Evolutionary conservation across 30 jellyfish, hydroid and myxozoan species (phyloP).

Genomic region (Clytia hemisphaerica): DNA sequence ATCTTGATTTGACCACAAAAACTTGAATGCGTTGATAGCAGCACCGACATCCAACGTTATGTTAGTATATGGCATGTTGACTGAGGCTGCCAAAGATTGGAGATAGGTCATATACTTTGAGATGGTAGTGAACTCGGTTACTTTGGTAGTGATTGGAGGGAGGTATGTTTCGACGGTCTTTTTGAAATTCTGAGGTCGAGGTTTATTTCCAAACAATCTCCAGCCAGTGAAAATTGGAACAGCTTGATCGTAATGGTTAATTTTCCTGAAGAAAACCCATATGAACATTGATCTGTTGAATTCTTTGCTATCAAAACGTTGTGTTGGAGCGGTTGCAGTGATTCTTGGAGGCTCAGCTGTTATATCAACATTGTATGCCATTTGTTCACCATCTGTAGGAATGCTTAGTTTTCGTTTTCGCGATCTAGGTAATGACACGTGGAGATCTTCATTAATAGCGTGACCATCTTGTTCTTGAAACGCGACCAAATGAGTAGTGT

Average conservation of each 20-base stretch:
- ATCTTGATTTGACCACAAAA: background rate
- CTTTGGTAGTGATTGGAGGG: slow-evolving; percentile 27
- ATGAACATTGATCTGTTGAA: background rate
- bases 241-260: background rate
- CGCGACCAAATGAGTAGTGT: slow-evolving; percentile 23
- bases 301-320: too few relatives aligned
- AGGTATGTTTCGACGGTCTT: slow-evolving; percentile 23
- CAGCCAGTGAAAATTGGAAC: slow-evolving; percentile 1
- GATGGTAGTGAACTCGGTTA: slow-evolving; percentile 18
- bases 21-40: background rate
- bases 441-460: background rate
- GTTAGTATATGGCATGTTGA: slow-evolving; percentile 19
- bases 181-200: background rate
- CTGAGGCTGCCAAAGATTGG: slow-evolving; percentile 16
- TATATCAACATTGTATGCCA: slow-evolving; percentile 20
- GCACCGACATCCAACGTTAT: slow-evolving; percentile 11
- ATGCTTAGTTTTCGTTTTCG: too few relatives aligned
- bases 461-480: slow-evolving; percentile 15
- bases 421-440: too few relatives aligned
- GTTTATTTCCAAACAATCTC: background rate
- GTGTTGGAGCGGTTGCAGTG: background rate
- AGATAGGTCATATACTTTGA: background rate
- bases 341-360: slow-evolving; percentile 20
- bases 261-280: background rate
- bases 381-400: background rate